These are phyloP conservation scores for Litocranius walleri DNA, from an alignment of 2,113 vertebrate species.

Conservation along the genomic window DNA sequence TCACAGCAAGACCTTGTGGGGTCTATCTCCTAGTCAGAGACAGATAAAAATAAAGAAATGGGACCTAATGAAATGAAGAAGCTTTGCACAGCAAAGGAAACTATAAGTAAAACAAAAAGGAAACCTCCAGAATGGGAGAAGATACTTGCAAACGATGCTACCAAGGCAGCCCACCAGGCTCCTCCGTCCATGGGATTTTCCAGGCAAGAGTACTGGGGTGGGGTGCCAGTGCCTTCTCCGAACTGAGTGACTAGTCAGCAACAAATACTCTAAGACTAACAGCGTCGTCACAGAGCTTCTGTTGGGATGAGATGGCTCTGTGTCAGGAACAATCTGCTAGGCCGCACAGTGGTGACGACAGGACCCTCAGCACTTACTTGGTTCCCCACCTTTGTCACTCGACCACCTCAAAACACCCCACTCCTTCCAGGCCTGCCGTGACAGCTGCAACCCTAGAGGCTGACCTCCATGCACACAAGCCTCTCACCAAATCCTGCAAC, in stretches of 20 bases:
- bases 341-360: neutral
- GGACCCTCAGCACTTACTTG: neutral
- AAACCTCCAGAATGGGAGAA: neutral
- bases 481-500: neutral
- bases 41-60: neutral
- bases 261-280: neutral
- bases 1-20: neutral
- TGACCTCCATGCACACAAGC: neutral
- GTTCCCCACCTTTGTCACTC: neutral
- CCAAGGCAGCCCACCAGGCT: neutral
- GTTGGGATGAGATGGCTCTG: neutral
- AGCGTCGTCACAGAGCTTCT: neutral
- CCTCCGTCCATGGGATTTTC: too few relatives aligned
- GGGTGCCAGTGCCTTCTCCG: too few relatives aligned
- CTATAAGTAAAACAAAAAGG: neutral
- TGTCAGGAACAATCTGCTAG: neutral
- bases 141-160: neutral
- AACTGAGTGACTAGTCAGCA: neutral
- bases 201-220: too few relatives aligned
- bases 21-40: neutral
- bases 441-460: neutral
- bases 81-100: neutral
- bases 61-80: neutral
- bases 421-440: neutral
- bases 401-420: rapidly evolving